phyloP scores from a whole-genome alignment of 1,140 invertebrate genomes.

The Drosophila subobscura region DNA sequence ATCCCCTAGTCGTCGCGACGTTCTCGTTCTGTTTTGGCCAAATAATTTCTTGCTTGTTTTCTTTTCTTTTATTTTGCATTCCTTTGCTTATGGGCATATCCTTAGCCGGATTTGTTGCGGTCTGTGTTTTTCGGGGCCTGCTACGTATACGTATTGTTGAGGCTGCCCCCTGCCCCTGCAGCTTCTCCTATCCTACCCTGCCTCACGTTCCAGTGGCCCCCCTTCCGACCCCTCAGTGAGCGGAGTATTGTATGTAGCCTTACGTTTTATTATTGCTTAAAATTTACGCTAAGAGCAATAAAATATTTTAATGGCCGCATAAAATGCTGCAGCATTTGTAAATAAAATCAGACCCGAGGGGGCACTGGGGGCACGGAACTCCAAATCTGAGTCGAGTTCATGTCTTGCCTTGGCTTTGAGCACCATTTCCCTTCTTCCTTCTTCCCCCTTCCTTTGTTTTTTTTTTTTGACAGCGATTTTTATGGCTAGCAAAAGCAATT shows the following conservation, averaged over 20 bases:
- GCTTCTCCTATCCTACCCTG: slow-evolving; percentile 4
- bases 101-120: slow-evolving; percentile 1
- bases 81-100: slow-evolving; percentile 6
- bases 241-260: slow-evolving; percentile 5
- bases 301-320: slow-evolving; percentile 82
- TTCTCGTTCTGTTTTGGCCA: neutral
- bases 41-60: neutral
- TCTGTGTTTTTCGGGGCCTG: slow-evolving; percentile 20
- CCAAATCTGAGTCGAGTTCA: slow-evolving; percentile 46
- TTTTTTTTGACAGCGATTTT: slow-evolving; percentile 16
- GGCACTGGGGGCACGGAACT: neutral
- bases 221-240: slow-evolving; percentile 12
- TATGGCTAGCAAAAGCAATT: slow-evolving; percentile 68
- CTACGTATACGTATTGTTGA: slow-evolving; percentile 22
- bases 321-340: slow-evolving; percentile 82
- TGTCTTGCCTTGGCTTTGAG: slow-evolving; percentile 36
- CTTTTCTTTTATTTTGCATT: slow-evolving; percentile 2
- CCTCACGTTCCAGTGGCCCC: slow-evolving; percentile 39
- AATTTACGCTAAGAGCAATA: slow-evolving; percentile 80
- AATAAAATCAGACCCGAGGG: slow-evolving; percentile 64
- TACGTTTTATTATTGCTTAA: slow-evolving; percentile 78
- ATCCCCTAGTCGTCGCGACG: neutral
- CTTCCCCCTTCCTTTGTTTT: slow-evolving; percentile 15
- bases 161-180: slow-evolving; percentile 22
- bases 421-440: slow-evolving; percentile 12